Evolutionary conservation across 2,888 invertebrate species (phyloP).

Genomic region (Pandemis heparana): DNA sequence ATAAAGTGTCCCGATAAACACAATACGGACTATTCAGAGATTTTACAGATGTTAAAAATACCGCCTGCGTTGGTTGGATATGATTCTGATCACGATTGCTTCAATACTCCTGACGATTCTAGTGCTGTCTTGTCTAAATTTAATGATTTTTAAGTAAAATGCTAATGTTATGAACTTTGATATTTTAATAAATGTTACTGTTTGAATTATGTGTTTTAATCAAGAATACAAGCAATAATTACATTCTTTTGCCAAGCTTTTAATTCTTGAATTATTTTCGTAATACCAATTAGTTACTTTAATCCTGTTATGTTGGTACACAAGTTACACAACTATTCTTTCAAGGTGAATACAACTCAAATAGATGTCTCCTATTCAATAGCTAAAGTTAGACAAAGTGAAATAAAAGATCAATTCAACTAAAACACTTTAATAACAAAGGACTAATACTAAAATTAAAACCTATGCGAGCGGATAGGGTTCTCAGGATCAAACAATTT

Average conservation of each 20-base stretch:
- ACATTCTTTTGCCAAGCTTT: not conserved
- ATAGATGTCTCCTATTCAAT: not conserved
- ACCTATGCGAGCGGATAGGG: conserved; percentile 92
- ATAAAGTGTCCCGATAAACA: conserved; percentile 70
- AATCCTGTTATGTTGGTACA: too few species aligned
- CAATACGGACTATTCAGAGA: conserved; percentile 77
- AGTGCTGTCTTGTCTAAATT: conserved; percentile 66
- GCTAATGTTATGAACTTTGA: conserved; percentile 33
- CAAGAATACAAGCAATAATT: conserved; percentile 1
- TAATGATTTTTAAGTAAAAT: conserved; percentile 53
- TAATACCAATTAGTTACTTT: too few species aligned
- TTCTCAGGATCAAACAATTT: conserved; percentile 95
- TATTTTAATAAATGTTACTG: conserved; percentile 42
- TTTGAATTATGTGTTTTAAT: conserved; percentile 20
- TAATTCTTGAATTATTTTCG: too few species aligned
- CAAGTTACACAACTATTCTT: too few species aligned
- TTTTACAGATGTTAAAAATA: conserved; percentile 80
- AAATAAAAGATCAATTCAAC: not conserved
- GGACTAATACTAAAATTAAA: conserved; percentile 73
- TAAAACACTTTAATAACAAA: conserved; percentile 41
- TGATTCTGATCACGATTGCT: conserved; percentile 80
- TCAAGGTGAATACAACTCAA: too few species aligned
- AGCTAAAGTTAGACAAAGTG: not conserved
- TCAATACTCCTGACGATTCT: conserved; percentile 71
- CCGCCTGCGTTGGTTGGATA: conserved; percentile 78